phyloP scores from a whole-genome alignment of 2,888 invertebrate species.

The Myopa testacea region DNA sequence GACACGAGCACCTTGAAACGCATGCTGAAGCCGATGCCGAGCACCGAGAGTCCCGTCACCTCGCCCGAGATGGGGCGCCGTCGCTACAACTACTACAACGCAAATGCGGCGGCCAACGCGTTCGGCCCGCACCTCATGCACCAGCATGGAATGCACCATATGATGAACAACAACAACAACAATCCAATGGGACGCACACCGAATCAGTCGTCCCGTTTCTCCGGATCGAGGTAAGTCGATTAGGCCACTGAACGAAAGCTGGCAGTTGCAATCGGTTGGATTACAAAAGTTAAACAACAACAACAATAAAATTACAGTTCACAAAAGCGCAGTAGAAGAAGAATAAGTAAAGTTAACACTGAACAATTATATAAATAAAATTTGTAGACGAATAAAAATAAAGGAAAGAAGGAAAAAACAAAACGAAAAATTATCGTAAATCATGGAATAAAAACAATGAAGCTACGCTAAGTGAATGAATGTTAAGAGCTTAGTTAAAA shows the following conservation, averaged over 20 bases:
- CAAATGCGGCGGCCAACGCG: conserved; percentile 64
- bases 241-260: conserved; percentile 23
- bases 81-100: conserved; percentile 77
- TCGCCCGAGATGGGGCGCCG: conserved; percentile 91
- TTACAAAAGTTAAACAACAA: neutral
- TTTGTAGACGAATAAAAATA: neutral
- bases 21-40: conserved; percentile 95
- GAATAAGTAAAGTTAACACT: neutral
- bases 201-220: conserved; percentile 76
- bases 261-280: neutral
- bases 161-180: conserved; percentile 71
- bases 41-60: conserved; percentile 88
- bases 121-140: conserved; percentile 74
- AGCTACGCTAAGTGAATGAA: neutral
- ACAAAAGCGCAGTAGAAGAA: neutral
- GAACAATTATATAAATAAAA: too few species aligned
- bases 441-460: neutral
- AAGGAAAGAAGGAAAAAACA: neutral
- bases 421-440: neutral
- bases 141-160: conserved; percentile 69
- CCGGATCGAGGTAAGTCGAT: conserved; percentile 72
- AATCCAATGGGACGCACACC: conserved; percentile 69
- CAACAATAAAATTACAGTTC: neutral
- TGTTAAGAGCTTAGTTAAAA: too few species aligned
- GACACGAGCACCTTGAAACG: conserved; percentile 84